These are phyloP conservation scores for Nudaria mundana DNA, from an alignment of 2,888 invertebrate genomes.

Conservation along the genomic window DNA sequence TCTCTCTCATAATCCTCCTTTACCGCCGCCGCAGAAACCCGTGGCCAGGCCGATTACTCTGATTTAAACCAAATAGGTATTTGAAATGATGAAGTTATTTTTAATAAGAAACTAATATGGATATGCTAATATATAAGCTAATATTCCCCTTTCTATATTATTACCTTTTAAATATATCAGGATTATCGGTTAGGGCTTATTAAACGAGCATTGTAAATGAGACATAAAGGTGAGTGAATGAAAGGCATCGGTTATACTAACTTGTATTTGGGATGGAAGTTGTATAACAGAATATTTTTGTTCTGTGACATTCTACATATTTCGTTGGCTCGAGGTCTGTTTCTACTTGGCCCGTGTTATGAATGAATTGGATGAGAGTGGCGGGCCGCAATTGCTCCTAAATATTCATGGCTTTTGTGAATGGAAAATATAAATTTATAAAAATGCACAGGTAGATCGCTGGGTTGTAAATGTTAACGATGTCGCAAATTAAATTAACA, in stretches of 20 bases:
- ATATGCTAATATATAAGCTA: no score
- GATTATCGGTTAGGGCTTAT: constrained; percentile 22
- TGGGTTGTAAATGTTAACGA: constrained; percentile 42
- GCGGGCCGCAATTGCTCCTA: constrained; percentile 46
- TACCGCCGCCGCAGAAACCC: no score
- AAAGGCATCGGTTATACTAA: constrained; percentile 35
- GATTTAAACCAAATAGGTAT: no score
- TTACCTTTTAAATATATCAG: constrained; percentile 43
- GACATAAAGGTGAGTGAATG: constrained; percentile 14
- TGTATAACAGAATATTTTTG: no score
- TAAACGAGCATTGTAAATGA: constrained; percentile 38
- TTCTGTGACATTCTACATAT: no score
- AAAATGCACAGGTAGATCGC: constrained; percentile 31
- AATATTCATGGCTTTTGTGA: constrained; percentile 57
- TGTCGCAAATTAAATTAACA: constrained; percentile 1
- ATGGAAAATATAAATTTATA: constrained; percentile 48
- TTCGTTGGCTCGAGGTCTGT: no score
- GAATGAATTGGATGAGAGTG: constrained; percentile 43
- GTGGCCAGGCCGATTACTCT: no score
- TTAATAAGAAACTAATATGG: no score
- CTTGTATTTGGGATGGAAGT: constrained; percentile 40
- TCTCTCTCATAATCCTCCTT: no score
- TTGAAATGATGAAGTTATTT: no score
- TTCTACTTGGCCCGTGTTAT: constrained; percentile 37
- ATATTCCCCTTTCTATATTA: constrained; percentile 30